Conservation (phyloP, 2,888 invertebrate species). For the Acrobeloides nanus region DNA sequence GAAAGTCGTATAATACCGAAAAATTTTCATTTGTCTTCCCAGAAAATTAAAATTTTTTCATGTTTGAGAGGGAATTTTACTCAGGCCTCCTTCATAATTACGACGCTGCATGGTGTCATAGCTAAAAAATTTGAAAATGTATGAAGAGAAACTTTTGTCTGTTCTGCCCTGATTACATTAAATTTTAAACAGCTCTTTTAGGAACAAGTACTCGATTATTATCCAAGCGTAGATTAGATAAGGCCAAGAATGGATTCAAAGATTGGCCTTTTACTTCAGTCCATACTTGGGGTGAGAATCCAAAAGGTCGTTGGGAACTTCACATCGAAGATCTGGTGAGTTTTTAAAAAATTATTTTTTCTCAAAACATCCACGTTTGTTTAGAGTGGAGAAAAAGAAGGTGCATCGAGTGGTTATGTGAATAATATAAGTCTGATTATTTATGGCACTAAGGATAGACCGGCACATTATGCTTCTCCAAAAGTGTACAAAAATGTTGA, state of each 20-base stretch:
- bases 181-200: slow-evolving; percentile 53
- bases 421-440: slow-evolving; percentile 22
- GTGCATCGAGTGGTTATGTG: too few species aligned
- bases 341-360: not conserved
- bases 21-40: too few species aligned
- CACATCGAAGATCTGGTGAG: slow-evolving; percentile 26
- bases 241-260: slow-evolving; percentile 66
- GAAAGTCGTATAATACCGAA: too few species aligned
- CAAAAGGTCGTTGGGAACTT: slow-evolving; percentile 62
- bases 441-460: slow-evolving; percentile 27
- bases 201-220: slow-evolving; percentile 69
- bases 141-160: too few species aligned
- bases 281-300: slow-evolving; percentile 80
- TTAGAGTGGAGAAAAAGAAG: too few species aligned
- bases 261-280: slow-evolving; percentile 82
- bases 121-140: too few species aligned
- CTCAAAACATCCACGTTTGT: slow-evolving; percentile 6
- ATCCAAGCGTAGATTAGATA: slow-evolving; percentile 66
- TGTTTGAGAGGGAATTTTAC: slow-evolving; percentile 4
- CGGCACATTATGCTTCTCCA: slow-evolving; percentile 17
- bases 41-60: too few species aligned
- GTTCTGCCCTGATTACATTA: too few species aligned
- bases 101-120: too few species aligned
- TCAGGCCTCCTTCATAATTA: not conserved
- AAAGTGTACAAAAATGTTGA: slow-evolving; percentile 1